phyloP scores from a whole-genome alignment of 2,888 invertebrate species.

The Dendrolimus houi region DNA sequence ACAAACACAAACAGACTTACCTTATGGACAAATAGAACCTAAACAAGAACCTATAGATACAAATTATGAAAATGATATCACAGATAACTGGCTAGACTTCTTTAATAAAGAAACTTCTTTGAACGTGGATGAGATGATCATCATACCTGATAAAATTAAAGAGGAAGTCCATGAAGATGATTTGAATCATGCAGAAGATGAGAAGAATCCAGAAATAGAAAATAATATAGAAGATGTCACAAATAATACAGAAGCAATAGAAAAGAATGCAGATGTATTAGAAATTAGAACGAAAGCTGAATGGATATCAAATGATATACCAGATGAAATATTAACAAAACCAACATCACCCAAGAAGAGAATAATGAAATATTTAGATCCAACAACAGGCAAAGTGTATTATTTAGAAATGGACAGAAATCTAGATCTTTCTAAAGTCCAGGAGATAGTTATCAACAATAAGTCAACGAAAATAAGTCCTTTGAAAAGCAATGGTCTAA shows the following conservation, averaged over 20 bases:
- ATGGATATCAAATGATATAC: conserved; percentile 18
- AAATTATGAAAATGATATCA: conserved; percentile 13
- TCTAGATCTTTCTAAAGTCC: conserved; percentile 53
- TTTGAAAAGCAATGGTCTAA: conserved; percentile 48
- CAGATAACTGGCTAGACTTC: conserved; percentile 59
- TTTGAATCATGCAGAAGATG: too few species aligned
- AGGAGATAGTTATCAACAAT: conserved; percentile 59
- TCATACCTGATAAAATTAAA: conserved; percentile 43
- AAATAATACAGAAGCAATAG: not conserved
- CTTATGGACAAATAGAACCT: conserved; percentile 2
- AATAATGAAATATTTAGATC: conserved; percentile 64
- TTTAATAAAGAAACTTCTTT: conserved; percentile 41
- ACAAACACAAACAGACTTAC: conserved; percentile 8
- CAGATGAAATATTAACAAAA: conserved; percentile 33
- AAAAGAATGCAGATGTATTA: conserved; percentile 8
- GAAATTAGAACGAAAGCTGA: conserved; percentile 5
- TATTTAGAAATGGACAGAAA: conserved; percentile 61
- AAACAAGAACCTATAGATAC: conserved; percentile 10
- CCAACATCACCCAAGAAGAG: conserved; percentile 39
- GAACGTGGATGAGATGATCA: conserved; percentile 62
- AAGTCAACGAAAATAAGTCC: conserved; percentile 53
- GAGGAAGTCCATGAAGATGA: conserved; percentile 7
- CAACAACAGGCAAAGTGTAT: conserved; percentile 57
- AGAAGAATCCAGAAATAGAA: too few species aligned
- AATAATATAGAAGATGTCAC: too few species aligned